Percentiles rank a stretch among this genome's conserved stretches.
Evolutionary conservation across 2,797 vertebrate species (phyloP).

Genomic region (Danio choprae): DNA sequence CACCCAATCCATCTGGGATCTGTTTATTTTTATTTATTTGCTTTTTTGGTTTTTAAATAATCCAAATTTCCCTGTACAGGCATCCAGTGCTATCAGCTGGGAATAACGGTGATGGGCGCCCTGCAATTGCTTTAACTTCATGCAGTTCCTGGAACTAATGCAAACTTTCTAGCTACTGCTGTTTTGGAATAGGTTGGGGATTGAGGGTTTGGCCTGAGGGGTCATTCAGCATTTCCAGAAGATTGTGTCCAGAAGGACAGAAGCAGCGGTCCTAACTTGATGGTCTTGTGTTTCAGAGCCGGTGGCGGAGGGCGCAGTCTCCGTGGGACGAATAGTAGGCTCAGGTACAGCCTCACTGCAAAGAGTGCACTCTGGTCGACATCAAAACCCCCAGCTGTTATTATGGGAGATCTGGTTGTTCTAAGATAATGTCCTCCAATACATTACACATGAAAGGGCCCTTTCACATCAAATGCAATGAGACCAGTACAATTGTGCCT

Average conservation of each 20-base stretch:
- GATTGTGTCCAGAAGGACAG: constrained; percentile 6
- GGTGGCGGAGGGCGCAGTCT: constrained; percentile 69
- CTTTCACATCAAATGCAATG: neutral
- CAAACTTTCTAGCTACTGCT: constrained; percentile 20
- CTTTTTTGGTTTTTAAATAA: neutral
- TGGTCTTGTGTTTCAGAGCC: constrained; percentile 81
- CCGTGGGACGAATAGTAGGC: constrained; percentile 77
- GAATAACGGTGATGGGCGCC: constrained; percentile 20
- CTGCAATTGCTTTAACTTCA: neutral
- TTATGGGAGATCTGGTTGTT: constrained; percentile 33
- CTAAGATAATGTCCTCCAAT: constrained; percentile 6
- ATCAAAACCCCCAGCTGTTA: constrained; percentile 25
- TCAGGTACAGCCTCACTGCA: constrained; percentile 74
- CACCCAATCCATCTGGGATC: neutral
- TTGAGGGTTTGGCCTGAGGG: constrained; percentile 34
- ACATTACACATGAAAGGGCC: constrained; percentile 11
- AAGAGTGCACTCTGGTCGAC: constrained; percentile 38
- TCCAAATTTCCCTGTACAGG: neutral
- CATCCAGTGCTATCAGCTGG: neutral
- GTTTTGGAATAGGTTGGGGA: constrained; percentile 19
- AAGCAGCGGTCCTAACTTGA: constrained; percentile 41
- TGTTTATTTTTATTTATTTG: neutral
- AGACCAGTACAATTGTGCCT: neutral
- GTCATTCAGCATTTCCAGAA: constrained; percentile 40
- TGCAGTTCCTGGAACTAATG: constrained; percentile 29